Conservation (phyloP, 1,140 invertebrate genomes). For the Luehdorfia chinensis region DNA sequence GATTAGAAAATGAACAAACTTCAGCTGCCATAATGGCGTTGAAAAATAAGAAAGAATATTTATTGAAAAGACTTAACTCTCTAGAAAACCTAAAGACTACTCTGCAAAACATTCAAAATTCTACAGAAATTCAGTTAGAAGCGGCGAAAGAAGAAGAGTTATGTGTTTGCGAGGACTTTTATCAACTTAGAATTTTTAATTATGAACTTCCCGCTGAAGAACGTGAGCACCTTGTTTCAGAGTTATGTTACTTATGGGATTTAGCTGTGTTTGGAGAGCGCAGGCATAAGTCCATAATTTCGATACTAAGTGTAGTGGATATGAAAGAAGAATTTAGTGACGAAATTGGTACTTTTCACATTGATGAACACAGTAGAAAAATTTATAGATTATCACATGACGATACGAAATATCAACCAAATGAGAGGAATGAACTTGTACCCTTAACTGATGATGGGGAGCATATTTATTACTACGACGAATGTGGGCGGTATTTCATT, state of each 20-base stretch:
- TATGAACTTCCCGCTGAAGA: constrained; percentile 47
- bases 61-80: constrained; percentile 42
- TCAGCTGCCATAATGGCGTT: constrained; percentile 50
- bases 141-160: constrained; percentile 34
- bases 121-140: constrained; percentile 32
- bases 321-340: constrained; percentile 64
- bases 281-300: constrained; percentile 62
- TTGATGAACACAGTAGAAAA: constrained; percentile 63
- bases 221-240: constrained; percentile 55
- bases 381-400: constrained; percentile 57
- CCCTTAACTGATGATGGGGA: constrained; percentile 54
- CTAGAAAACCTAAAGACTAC: constrained; percentile 56
- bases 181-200: constrained; percentile 61
- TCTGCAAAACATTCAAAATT: constrained; percentile 38
- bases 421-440: constrained; percentile 58
- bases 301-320: constrained; percentile 59
- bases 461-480: constrained; percentile 64
- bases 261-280: constrained; percentile 54
- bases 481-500: constrained; percentile 66
- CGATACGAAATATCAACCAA: constrained; percentile 48
- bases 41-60: constrained; percentile 53
- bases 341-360: constrained; percentile 55
- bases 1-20: constrained; percentile 41
- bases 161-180: constrained; percentile 62
- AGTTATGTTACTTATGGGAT: constrained; percentile 64